These are phyloP conservation scores for Rhincodon typus DNA, from an alignment of 2,797 vertebrate genomes.

Conservation along the genomic window DNA sequence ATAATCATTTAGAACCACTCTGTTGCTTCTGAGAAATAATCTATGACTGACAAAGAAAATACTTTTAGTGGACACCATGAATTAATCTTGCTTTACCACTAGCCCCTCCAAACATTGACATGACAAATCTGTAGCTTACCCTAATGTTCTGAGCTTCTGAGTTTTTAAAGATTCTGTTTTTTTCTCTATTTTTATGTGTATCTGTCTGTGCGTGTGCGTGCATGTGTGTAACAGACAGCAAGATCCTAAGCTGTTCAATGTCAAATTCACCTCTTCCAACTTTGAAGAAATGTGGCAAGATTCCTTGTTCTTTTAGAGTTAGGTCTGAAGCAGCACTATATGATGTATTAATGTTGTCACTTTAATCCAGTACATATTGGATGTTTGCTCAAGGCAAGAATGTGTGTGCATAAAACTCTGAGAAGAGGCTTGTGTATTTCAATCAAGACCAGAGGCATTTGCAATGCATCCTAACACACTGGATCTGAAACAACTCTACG, in stretches of 20 bases:
- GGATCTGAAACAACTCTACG: background rate
- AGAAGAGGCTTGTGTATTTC: background rate
- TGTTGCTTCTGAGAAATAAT: background rate
- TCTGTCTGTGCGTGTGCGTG: no score
- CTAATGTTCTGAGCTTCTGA: background rate
- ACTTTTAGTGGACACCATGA: background rate
- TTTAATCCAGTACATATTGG: background rate
- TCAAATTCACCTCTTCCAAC: background rate
- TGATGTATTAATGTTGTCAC: background rate
- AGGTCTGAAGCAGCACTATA: background rate
- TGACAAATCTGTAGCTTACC: background rate
- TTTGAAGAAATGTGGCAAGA: background rate
- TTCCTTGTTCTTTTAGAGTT: background rate
- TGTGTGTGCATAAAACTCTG: background rate
- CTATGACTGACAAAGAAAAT: background rate
- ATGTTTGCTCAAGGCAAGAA: background rate
- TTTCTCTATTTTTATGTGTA: background rate
- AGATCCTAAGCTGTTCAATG: background rate
- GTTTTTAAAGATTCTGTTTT: background rate
- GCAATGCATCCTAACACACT: background rate
- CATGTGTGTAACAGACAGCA: background rate
- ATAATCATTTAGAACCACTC: background rate
- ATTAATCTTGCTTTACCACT: background rate
- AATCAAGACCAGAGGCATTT: background rate
- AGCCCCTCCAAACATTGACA: background rate